Conservation (phyloP, 2,888 invertebrate genomes). For the Aleiodes leptofemur region DNA sequence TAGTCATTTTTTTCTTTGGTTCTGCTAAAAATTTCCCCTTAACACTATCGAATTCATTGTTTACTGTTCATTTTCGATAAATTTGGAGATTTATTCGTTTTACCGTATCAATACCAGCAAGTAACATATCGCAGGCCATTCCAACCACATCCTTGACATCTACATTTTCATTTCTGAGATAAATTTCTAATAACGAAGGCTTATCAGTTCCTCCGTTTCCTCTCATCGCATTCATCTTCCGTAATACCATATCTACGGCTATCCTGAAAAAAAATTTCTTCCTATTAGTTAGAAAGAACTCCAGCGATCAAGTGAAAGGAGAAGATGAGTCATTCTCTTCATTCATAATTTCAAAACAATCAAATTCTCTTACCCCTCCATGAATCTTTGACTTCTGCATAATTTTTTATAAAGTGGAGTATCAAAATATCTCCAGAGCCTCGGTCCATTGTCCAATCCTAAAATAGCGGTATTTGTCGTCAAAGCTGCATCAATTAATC, state of each 20-base stretch:
- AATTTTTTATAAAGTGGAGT: slow-evolving; percentile 85
- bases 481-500: slow-evolving; percentile 84
- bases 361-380: slow-evolving; percentile 79
- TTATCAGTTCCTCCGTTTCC: slow-evolving; percentile 63
- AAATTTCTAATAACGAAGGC: slow-evolving; percentile 81
- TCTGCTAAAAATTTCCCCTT: too few relatives aligned
- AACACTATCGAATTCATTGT: slow-evolving; percentile 19
- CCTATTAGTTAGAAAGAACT: too few relatives aligned
- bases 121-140: slow-evolving; percentile 88
- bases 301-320: too few relatives aligned
- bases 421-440: slow-evolving; percentile 83
- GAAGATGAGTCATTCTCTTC: too few relatives aligned
- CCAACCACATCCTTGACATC: slow-evolving; percentile 89
- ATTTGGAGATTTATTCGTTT: slow-evolving; percentile 49
- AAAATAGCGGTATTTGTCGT: slow-evolving; percentile 84
- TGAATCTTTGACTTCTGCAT: slow-evolving; percentile 81
- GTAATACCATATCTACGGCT: slow-evolving; percentile 81
- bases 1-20: too few relatives aligned
- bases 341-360: not conserved
- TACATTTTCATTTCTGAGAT: slow-evolving; percentile 82
- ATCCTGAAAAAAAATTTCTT: slow-evolving; percentile 75
- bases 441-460: slow-evolving; percentile 82
- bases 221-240: slow-evolving; percentile 77
- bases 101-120: slow-evolving; percentile 93
- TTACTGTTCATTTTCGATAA: slow-evolving; percentile 7